phyloP scores from a whole-genome alignment of 1,140 invertebrate species.

The Drosophila hydei region DNA sequence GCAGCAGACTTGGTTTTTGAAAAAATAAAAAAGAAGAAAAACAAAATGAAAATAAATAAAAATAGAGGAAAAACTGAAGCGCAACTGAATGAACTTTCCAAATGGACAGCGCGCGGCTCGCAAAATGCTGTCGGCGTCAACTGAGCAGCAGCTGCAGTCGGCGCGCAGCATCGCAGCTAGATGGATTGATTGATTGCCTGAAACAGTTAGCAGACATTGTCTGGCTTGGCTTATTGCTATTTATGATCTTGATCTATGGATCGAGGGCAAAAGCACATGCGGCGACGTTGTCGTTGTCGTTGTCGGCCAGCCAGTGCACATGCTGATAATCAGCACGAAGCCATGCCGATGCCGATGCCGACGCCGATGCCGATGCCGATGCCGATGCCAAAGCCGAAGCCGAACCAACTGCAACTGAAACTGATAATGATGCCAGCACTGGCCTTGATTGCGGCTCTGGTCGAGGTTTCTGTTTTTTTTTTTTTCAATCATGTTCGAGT shows the following conservation, averaged over 20 bases:
- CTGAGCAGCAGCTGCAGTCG: slow-evolving; percentile 41
- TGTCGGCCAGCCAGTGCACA: slow-evolving; percentile 69
- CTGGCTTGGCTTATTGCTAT: slow-evolving; percentile 82
- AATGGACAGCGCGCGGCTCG: slow-evolving; percentile 60
- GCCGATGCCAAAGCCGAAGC: slow-evolving; percentile 9
- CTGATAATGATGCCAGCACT: slow-evolving; percentile 65
- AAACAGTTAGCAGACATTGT: slow-evolving; percentile 84
- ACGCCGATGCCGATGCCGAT: slow-evolving; percentile 9
- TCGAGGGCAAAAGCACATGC: slow-evolving; percentile 83
- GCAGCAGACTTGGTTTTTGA: slow-evolving; percentile 39
- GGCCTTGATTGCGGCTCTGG: slow-evolving; percentile 66
- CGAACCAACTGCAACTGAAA: slow-evolving; percentile 9
- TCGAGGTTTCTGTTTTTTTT: slow-evolving; percentile 15
- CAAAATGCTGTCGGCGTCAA: slow-evolving; percentile 49
- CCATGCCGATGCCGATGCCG: slow-evolving; percentile 11
- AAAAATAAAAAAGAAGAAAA: slow-evolving; percentile 7
- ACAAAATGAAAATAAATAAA: slow-evolving; percentile 33
- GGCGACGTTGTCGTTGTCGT: slow-evolving; percentile 49
- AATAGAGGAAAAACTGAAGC: slow-evolving; percentile 57
- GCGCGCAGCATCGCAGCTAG: slow-evolving; percentile 48
- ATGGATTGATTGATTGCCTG: slow-evolving; percentile 83
- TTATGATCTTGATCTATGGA: slow-evolving; percentile 84
- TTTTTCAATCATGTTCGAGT: slow-evolving; percentile 53
- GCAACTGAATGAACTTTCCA: slow-evolving; percentile 81
- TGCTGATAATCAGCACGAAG: slow-evolving; percentile 78